Evolutionary conservation across 2,113 vertebrate genomes (phyloP).

Genomic region (Nycticorax nycticorax): DNA sequence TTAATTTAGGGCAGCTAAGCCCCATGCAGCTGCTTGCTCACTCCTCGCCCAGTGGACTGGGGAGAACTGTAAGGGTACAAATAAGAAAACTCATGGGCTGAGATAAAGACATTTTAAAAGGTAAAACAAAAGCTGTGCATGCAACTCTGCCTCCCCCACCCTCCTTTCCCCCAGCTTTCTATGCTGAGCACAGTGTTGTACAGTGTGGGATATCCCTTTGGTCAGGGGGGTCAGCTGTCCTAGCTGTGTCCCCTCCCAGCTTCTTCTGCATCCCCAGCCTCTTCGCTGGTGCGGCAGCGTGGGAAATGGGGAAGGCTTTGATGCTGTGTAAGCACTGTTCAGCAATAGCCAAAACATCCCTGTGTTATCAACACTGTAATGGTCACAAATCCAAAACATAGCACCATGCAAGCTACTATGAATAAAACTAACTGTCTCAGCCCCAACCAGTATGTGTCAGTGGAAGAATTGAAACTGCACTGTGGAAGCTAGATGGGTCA

Average conservation of each 20-base stretch:
- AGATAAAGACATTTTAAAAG: neutral
- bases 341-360: neutral
- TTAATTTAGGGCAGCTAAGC: neutral
- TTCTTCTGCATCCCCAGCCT: neutral
- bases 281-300: fast-evolving
- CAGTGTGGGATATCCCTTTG: too few relatives aligned
- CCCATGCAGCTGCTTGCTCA: neutral
- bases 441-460: neutral
- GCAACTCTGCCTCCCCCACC: neutral
- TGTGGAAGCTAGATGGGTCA: neutral
- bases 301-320: neutral
- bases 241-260: neutral
- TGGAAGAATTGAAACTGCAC: neutral
- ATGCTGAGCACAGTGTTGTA: neutral
- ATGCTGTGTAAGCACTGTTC: neutral
- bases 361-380: neutral
- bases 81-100: neutral
- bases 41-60: neutral
- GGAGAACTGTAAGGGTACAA: neutral
- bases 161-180: neutral
- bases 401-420: neutral
- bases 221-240: fast-evolving
- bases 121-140: neutral
- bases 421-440: neutral
- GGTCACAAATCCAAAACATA: neutral